Evolutionary conservation across 2,888 invertebrate genomes (phyloP).

Genomic region (Conistra vaccinii): DNA sequence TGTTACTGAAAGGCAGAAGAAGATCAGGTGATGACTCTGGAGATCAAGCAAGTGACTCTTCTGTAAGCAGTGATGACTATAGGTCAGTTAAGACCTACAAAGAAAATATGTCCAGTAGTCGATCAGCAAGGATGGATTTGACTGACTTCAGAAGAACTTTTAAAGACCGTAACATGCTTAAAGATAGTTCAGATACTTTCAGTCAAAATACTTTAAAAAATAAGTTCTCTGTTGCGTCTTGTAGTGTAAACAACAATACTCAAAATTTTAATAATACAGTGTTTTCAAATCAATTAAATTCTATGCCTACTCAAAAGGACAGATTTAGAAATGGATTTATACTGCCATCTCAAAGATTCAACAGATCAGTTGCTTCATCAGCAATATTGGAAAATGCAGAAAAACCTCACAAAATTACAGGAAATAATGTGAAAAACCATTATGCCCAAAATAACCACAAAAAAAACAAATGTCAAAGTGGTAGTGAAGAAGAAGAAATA

Average conservation of each 20-base stretch:
- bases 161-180: slow-evolving; percentile 35
- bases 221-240: slow-evolving; percentile 61
- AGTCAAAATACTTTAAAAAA: slow-evolving; percentile 73
- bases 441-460: slow-evolving; percentile 37
- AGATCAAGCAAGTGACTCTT: slow-evolving; percentile 82
- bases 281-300: slow-evolving; percentile 59
- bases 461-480: slow-evolving; percentile 43
- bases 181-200: slow-evolving; percentile 72
- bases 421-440: slow-evolving; percentile 40
- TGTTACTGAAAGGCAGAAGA: slow-evolving; percentile 72
- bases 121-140: slow-evolving; percentile 46
- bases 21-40: slow-evolving; percentile 81
- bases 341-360: slow-evolving; percentile 82
- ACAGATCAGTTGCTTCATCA: slow-evolving; percentile 70
- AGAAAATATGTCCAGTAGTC: slow-evolving; percentile 68
- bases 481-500: slow-evolving; percentile 77
- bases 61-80: slow-evolving; percentile 82
- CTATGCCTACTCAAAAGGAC: slow-evolving; percentile 71
- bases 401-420: slow-evolving; percentile 37
- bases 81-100: slow-evolving; percentile 75
- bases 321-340: slow-evolving; percentile 77
- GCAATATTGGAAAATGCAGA: slow-evolving; percentile 70
- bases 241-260: slow-evolving; percentile 45
- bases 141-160: slow-evolving; percentile 40
- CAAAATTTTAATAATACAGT: slow-evolving; percentile 36